Evolutionary conservation across 2,888 invertebrate species (phyloP), one percentile per base, ranked within the genome.

Genomic region (Drosophila kuntzei): DNA sequence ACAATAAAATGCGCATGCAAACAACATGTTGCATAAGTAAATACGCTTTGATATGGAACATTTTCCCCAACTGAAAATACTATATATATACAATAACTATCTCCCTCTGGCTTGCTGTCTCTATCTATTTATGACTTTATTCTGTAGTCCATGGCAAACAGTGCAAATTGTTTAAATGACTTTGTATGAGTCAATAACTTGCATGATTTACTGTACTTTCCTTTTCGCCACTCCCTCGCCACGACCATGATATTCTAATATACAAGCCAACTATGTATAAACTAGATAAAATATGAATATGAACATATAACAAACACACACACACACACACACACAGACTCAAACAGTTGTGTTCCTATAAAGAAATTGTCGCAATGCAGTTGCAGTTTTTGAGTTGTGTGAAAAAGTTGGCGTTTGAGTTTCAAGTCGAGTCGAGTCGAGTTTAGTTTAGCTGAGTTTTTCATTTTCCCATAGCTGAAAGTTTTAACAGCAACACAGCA

Each of bases 331-430:
- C 25, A 39, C 29, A 41, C 20, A 43, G 20, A 29, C 20, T n/a
- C 32, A 32, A 25, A 37, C 25, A 20, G 12, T 37, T 57, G 12
- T 58, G 36, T 54, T 39, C 39, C 41, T 53, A 32, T 59, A 49
- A 69, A 68, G 64, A 79, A 84, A 81, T 55, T 85, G 82, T 82
- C 82, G 82, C 85, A 82, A 71, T 82, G 82, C 82, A 85, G 85
- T 79, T 74, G 67, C 67, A 71, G 50, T 71, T 80, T 71, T 76
- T 69, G 62, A 80, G 68, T 76, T 79, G 71, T 55, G 14, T 43
- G 51, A 62, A 58, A 76, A 77, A 77, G 78, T 75, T 76, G 18
- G 27, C 50, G 57, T 69, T 77, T 70, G 74, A 77, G 76, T 76
- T 77, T 66, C 57, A 66, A 71, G 51, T 74, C 51, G 47, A 73